Evolutionary conservation across 2,888 invertebrate species (phyloP).

Genomic region (Lacanobia wlatinum): DNA sequence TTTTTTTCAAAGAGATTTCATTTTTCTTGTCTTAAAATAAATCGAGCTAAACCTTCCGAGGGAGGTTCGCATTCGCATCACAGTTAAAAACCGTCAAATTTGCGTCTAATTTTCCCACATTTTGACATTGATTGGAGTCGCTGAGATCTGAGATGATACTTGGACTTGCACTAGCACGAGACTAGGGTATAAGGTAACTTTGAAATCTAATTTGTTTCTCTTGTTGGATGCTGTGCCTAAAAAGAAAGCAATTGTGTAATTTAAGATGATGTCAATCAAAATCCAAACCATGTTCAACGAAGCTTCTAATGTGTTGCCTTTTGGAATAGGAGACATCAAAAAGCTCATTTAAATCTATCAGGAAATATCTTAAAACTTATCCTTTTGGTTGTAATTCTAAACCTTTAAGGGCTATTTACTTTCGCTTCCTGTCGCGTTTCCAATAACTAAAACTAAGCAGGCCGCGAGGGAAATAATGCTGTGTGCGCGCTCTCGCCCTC

Average conservation of each 20-base stretch:
- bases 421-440: constrained; percentile 67
- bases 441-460: constrained; percentile 70
- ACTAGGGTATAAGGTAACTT: too few species aligned
- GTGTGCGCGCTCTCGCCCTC: constrained; percentile 62
- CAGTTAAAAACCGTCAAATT: too few species aligned
- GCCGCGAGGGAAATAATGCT: constrained; percentile 70
- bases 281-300: background rate
- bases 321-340: background rate
- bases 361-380: background rate
- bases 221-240: background rate
- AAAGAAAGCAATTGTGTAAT: background rate
- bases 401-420: constrained; percentile 55
- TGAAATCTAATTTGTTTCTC: too few species aligned
- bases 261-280: background rate
- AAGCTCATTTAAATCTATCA: constrained; percentile 6
- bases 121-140: too few species aligned
- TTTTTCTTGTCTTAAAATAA: too few species aligned
- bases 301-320: background rate
- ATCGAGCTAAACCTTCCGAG: too few species aligned
- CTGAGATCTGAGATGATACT: too few species aligned
- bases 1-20: background rate
- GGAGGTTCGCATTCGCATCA: too few species aligned
- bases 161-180: too few species aligned
- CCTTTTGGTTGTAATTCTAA: constrained; percentile 45
- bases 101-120: too few species aligned